Conservation (phyloP, 2,113 vertebrate species). For the Rhinopomastus cyanomelas region DNA sequence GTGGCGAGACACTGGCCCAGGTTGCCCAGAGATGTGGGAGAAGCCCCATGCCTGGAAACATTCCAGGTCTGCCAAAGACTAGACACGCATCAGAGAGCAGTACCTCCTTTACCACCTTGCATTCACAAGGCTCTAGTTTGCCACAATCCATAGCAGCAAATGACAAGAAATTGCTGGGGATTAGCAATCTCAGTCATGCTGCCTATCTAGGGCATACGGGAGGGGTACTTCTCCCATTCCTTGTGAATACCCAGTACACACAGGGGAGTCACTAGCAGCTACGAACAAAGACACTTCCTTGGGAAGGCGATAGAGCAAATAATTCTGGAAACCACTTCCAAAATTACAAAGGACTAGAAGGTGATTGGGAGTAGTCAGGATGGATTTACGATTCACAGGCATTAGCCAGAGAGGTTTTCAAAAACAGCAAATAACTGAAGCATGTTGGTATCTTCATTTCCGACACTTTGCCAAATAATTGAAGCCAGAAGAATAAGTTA, state of each 20-base stretch:
- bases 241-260: not conserved
- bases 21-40: not conserved
- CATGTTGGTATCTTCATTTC: slow-evolving; percentile 2
- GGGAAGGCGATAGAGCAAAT: not conserved
- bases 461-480: slow-evolving; percentile 17
- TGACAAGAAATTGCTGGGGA: not conserved
- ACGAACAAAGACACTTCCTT: not conserved
- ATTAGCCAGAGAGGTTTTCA: not conserved
- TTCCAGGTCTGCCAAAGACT: not conserved
- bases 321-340: not conserved
- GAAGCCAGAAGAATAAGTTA: not conserved
- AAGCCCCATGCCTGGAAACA: not conserved
- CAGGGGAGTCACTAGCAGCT: not conserved
- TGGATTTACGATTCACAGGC: not conserved
- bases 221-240: not conserved
- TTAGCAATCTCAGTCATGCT: not conserved
- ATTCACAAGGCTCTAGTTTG: not conserved
- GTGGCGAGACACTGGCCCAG: not conserved
- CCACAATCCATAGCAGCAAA: not conserved
- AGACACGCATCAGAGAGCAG: not conserved
- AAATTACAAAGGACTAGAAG: not conserved
- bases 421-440: not conserved
- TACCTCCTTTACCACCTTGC: not conserved
- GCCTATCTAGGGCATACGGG: not conserved
- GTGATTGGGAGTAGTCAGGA: not conserved